Conservation (phyloP, 2,113 vertebrate genomes). For the Telmatochromis brichardi region DNA sequence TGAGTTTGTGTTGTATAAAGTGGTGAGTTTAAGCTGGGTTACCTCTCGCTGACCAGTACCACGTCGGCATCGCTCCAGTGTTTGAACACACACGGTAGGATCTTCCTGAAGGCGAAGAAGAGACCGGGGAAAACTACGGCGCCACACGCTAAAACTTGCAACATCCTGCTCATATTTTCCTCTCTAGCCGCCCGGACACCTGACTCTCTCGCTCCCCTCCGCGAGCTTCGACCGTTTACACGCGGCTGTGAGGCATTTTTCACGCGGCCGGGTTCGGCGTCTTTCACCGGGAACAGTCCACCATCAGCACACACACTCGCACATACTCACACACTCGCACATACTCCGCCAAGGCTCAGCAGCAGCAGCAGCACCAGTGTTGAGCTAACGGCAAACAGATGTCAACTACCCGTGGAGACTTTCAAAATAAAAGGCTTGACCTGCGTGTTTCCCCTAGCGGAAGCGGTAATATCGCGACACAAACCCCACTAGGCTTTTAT, state of each 20-base stretch:
- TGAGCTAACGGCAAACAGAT: background rate
- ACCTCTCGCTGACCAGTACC: conserved; percentile 79
- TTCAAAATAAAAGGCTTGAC: conserved; percentile 13
- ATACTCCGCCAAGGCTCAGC: background rate
- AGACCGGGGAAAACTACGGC: conserved; percentile 74
- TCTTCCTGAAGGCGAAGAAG: conserved; percentile 67
- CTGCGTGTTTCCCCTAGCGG: background rate
- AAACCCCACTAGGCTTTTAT: background rate
- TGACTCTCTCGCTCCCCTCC: background rate
- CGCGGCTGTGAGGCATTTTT: conserved; percentile 38
- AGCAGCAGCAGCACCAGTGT: conserved; percentile 3
- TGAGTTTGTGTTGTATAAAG: background rate
- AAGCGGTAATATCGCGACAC: background rate
- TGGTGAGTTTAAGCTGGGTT: background rate
- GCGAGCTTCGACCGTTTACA: background rate
- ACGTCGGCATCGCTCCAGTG: conserved; percentile 75
- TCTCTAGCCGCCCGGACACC: conserved; percentile 1
- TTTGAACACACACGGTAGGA: conserved; percentile 65
- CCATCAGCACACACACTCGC: background rate
- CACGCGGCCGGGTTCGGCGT: background rate
- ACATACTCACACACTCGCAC: background rate
- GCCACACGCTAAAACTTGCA: conserved; percentile 68
- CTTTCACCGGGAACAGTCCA: conserved; percentile 27
- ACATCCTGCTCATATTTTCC: conserved; percentile 57
- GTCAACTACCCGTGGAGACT: background rate